Evolutionary conservation across 2,888 invertebrate species (phyloP).

Genomic region (Colostygia pectinataria): DNA sequence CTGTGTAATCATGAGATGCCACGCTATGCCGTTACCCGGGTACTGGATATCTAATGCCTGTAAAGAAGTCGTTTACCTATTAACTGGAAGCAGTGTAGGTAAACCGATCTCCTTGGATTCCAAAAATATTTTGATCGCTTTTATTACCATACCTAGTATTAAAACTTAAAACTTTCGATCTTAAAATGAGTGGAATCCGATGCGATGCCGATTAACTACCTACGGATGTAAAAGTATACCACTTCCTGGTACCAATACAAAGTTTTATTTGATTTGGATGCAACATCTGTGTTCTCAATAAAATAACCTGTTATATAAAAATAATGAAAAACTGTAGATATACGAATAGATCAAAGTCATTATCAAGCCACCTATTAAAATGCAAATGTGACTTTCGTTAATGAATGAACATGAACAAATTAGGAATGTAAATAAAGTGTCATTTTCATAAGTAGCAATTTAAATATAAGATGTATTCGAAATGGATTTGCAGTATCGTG

Average conservation of each 20-base stretch:
- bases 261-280: no score
- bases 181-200: no score
- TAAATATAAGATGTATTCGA: slow-evolving; percentile 4
- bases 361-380: background rate
- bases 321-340: slow-evolving; percentile 1
- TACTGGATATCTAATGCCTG: slow-evolving; percentile 34
- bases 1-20: slow-evolving; percentile 53
- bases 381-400: background rate
- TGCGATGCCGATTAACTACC: no score
- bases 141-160: no score
- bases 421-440: slow-evolving; percentile 5
- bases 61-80: slow-evolving; percentile 54
- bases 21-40: slow-evolving; percentile 50
- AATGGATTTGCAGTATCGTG: slow-evolving; percentile 18
- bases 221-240: no score
- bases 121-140: no score
- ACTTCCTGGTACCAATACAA: no score
- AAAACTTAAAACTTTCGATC: no score
- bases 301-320: background rate
- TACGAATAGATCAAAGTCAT: slow-evolving; percentile 1
- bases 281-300: background rate
- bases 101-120: background rate
- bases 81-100: slow-evolving; percentile 37
- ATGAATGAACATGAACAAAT: background rate
- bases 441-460: slow-evolving; percentile 1